Evolutionary conservation across 2,113 vertebrate species (phyloP).

Genomic region (Zingel zingel): DNA sequence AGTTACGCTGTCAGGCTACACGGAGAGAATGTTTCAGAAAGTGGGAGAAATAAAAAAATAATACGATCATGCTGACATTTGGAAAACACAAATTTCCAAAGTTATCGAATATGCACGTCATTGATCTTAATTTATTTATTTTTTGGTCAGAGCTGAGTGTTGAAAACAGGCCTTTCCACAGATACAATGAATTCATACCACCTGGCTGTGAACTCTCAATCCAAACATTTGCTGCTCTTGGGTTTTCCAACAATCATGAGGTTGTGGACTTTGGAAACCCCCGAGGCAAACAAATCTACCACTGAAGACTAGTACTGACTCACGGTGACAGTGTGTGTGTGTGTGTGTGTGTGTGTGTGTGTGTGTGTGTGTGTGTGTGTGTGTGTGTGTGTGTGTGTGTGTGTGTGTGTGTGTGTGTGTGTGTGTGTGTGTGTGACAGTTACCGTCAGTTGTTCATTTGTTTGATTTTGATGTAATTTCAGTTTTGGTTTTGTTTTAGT

Average conservation of each 20-base stretch:
- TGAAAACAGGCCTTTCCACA: neutral
- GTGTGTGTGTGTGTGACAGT: neutral
- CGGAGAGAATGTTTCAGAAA: neutral
- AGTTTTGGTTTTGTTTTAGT: neutral
- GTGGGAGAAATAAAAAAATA: neutral
- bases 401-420: neutral
- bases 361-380: neutral
- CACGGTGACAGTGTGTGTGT: neutral
- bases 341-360: too few relatives aligned
- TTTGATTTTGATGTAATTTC: conserved; percentile 13
- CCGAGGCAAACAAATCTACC: neutral
- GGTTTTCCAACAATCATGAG: conserved; percentile 35
- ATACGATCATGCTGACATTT: neutral
- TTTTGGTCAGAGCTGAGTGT: neutral
- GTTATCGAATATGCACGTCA: neutral
- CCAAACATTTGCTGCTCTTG: conserved; percentile 18
- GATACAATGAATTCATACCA: conserved; percentile 4
- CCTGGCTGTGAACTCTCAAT: conserved; percentile 11
- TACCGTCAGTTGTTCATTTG: neutral
- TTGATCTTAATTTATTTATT: neutral
- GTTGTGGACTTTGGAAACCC: conserved; percentile 51
- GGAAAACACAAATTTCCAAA: neutral
- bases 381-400: conserved; percentile 1
- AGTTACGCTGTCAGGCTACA: neutral
- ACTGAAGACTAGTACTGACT: conserved; percentile 31